A percentile compares a stretch with the other conserved stretches of the same genome.
These are phyloP conservation scores for Pygocentrus nattereri DNA, from an alignment of 2,797 vertebrate genomes.

Conservation along the genomic window DNA sequence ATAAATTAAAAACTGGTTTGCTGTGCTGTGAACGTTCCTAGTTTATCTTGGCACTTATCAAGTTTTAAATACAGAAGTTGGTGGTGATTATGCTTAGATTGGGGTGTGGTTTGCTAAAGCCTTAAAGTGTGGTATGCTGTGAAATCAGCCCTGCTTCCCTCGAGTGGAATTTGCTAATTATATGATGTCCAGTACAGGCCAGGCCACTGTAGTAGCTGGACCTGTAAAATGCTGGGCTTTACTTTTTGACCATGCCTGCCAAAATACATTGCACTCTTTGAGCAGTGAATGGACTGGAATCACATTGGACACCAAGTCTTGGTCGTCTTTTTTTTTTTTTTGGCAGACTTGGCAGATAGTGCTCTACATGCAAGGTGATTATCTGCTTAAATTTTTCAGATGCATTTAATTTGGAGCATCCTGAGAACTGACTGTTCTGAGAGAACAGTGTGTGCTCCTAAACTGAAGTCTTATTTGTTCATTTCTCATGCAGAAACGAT, in stretches of 20 bases:
- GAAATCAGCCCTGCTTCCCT: slow-evolving; percentile 59
- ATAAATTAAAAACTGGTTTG: background rate
- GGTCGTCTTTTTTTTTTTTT: background rate
- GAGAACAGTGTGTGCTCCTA: background rate
- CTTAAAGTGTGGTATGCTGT: slow-evolving; percentile 54
- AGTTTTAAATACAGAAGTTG: background rate
- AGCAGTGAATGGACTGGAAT: background rate
- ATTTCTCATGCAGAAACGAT: background rate
- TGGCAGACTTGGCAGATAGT: background rate
- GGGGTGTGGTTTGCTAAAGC: background rate
- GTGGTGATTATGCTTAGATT: background rate
- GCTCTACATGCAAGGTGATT: background rate
- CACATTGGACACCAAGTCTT: background rate
- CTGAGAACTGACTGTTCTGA: background rate
- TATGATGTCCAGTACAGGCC: slow-evolving; percentile 13
- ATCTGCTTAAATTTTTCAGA: background rate
- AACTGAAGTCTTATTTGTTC: background rate
- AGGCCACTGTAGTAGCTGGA: slow-evolving; percentile 19
- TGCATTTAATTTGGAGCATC: background rate
- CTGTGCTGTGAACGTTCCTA: background rate
- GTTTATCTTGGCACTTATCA: background rate
- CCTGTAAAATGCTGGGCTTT: slow-evolving; percentile 31
- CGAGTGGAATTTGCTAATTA: background rate
- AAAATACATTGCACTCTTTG: background rate
- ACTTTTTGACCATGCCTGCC: slow-evolving; percentile 8